phyloP scores from a whole-genome alignment of 2,888 invertebrate genomes.

The Trilocha varians region DNA sequence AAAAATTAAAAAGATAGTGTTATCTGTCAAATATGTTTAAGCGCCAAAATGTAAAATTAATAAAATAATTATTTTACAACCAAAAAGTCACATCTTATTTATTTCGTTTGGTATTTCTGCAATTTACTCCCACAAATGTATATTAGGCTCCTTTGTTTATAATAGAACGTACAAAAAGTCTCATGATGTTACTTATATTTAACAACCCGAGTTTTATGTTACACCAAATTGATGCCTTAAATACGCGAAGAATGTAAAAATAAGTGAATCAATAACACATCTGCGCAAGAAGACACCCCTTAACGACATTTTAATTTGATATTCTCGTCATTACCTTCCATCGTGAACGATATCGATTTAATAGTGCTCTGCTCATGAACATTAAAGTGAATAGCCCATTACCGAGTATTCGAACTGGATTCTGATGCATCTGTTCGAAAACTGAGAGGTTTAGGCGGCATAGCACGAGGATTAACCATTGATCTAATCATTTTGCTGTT shows the following conservation, averaged over 20 bases:
- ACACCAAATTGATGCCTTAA: background rate
- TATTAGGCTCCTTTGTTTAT: no score
- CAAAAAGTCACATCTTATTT: no score
- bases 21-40: no score
- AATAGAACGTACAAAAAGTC: no score
- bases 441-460: background rate
- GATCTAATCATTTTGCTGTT: no score
- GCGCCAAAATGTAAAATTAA: no score
- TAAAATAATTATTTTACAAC: no score
- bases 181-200: no score
- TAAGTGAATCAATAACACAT: slow-evolving; percentile 5
- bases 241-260: background rate
- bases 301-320: slow-evolving; percentile 6
- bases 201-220: no score
- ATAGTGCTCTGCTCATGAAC: background rate
- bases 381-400: background rate
- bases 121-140: no score
- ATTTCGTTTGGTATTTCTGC: no score
- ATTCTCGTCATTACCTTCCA: slow-evolving; percentile 1
- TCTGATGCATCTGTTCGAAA: background rate
- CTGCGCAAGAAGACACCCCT: background rate
- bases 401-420: background rate
- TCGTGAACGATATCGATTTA: background rate
- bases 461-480: background rate
- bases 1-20: no score